phyloP scores from a whole-genome alignment of 2,888 invertebrate species.

The Meta bourneti region DNA sequence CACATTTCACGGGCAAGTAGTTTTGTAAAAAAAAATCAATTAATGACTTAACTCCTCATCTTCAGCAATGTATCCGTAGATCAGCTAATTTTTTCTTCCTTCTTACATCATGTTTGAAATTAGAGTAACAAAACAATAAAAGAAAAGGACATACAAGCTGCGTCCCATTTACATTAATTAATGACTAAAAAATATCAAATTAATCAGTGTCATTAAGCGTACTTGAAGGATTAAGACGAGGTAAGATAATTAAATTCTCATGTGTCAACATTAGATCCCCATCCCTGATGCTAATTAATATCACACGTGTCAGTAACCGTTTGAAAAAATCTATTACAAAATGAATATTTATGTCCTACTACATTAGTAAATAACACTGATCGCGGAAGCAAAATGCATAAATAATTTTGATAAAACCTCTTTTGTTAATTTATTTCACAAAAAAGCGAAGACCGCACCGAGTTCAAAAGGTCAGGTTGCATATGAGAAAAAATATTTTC shows the following conservation, averaged over 20 bases:
- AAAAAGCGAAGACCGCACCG: not conserved
- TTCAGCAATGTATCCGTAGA: not conserved
- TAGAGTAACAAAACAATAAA: not conserved
- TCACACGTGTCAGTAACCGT: not conserved
- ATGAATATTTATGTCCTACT: conserved; percentile 17
- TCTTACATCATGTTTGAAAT: not conserved
- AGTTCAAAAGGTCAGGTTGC: not conserved
- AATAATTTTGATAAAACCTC: not conserved
- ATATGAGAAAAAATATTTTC: not conserved
- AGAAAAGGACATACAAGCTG: not conserved
- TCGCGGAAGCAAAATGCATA: not conserved
- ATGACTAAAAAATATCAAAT: conserved; percentile 1
- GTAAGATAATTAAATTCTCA: conserved; percentile 25
- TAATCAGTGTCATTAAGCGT: conserved; percentile 14
- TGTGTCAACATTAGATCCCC: conserved; percentile 18
- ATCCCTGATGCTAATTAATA: conserved; percentile 11
- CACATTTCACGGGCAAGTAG: not conserved
- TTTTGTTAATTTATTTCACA: conserved; percentile 8
- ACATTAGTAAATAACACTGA: not conserved
- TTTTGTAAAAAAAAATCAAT: not conserved
- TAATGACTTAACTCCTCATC: not conserved
- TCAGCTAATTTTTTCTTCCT: not conserved
- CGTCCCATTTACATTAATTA: conserved; percentile 4
- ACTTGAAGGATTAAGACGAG: not conserved
- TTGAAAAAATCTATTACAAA: not conserved